Conservation (phyloP, 2,113 vertebrate genomes). For the Corydoras sp. region DNA sequence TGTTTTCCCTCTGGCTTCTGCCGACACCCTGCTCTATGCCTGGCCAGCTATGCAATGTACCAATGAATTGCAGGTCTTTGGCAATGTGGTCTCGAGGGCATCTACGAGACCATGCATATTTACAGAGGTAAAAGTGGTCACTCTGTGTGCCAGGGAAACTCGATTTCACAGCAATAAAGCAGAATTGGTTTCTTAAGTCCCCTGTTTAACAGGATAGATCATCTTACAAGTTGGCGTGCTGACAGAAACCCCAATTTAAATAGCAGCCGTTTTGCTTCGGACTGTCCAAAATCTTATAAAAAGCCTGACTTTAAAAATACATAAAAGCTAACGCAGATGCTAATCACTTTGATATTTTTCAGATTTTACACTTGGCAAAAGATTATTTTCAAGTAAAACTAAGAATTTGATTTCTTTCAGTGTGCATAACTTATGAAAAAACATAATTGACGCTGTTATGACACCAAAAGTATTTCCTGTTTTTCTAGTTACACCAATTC, state of each 20-base stretch:
- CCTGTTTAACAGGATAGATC: conserved; percentile 11
- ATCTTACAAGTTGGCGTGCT: not conserved
- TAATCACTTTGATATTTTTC: not conserved
- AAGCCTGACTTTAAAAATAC: not conserved
- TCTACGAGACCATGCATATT: conserved; percentile 19
- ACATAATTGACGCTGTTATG: too few species aligned
- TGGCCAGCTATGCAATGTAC: conserved; percentile 19
- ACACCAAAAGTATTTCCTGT: too few species aligned
- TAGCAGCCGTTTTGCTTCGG: not conserved
- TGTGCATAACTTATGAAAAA: too few species aligned
- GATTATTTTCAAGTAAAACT: too few species aligned
- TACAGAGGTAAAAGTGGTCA: conserved; percentile 18
- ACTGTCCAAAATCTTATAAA: not conserved
- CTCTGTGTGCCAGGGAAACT: conserved; percentile 14
- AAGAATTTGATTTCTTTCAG: too few species aligned
- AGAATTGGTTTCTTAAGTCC: conserved; percentile 15
- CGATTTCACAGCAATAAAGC: conserved; percentile 15
- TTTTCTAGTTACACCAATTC: too few species aligned
- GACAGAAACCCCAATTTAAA: conserved; percentile 3
- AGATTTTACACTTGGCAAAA: too few species aligned
- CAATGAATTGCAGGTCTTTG: conserved; percentile 34
- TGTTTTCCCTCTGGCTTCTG: conserved; percentile 32
- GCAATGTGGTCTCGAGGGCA: conserved; percentile 33
- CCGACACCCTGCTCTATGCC: not conserved
- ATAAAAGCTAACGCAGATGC: not conserved